Conservation (phyloP, 2,888 invertebrate genomes). For the Psococerastis gibbosa region DNA sequence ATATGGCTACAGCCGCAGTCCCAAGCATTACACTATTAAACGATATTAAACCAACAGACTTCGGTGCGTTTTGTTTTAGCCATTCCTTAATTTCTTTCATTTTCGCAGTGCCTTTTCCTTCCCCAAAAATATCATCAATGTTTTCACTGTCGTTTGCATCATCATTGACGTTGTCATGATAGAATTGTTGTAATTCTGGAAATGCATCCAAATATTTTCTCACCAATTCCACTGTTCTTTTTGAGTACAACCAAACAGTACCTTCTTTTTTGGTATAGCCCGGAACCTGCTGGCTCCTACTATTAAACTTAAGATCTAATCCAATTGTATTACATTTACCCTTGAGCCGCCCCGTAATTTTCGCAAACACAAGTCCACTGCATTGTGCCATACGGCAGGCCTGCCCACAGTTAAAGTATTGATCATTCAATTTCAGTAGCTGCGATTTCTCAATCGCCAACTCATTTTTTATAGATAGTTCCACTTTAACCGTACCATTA, state of each 20-base stretch:
- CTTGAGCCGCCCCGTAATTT: not conserved
- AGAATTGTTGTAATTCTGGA: constrained; percentile 58
- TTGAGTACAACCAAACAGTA: constrained; percentile 66
- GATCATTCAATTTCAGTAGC: no score
- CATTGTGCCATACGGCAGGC: constrained; percentile 13
- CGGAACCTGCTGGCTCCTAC: constrained; percentile 48
- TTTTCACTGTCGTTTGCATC: constrained; percentile 18
- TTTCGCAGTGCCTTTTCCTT: constrained; percentile 33
- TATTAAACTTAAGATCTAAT: constrained; percentile 77
- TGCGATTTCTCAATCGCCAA: no score
- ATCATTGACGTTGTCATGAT: constrained; percentile 36
- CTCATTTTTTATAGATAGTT: no score
- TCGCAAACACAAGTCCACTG: not conserved
- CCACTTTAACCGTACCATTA: no score
- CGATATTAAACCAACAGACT: no score
- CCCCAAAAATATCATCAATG: constrained; percentile 28
- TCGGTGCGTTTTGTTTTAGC: no score
- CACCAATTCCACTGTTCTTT: constrained; percentile 49
- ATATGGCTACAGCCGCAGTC: no score
- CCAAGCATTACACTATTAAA: no score
- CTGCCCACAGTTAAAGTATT: no score
- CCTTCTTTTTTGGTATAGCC: constrained; percentile 61
- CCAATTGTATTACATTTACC: constrained; percentile 49
- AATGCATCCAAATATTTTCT: constrained; percentile 47
- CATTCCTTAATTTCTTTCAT: no score